phyloP scores from a whole-genome alignment of 2,888 invertebrate genomes.

The Pandemis cinnamomeana region DNA sequence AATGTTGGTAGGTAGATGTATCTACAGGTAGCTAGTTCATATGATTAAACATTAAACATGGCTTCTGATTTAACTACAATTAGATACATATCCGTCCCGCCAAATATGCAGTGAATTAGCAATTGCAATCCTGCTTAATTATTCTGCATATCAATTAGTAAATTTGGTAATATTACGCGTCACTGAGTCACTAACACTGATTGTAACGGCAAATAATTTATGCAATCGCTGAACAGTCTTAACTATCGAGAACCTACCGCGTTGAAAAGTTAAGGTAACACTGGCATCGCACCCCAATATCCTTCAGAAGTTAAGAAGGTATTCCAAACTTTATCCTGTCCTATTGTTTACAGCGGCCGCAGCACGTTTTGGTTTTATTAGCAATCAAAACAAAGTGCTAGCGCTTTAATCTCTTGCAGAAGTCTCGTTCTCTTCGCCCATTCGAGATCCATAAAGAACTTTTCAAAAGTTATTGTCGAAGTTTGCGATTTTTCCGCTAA shows the following conservation, averaged over 20 bases:
- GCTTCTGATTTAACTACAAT: not conserved
- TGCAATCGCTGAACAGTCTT: not conserved
- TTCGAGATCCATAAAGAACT: not conserved
- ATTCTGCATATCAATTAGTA: constrained; percentile 15
- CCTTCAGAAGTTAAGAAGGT: not conserved
- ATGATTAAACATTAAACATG: not conserved
- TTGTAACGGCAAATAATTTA: not conserved
- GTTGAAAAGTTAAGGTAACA: not conserved
- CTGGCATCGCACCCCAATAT: not conserved
- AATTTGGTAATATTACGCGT: not conserved
- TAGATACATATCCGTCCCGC: not conserved
- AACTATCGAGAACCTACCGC: not conserved
- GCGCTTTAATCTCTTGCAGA: constrained; percentile 8
- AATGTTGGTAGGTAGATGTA: not conserved
- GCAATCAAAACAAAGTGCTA: constrained; percentile 11
- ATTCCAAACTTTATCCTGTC: constrained; percentile 1
- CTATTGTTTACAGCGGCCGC: constrained; percentile 7
- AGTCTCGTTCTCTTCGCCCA: constrained; percentile 7
- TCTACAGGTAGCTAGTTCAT: not conserved
- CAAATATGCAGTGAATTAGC: not conserved
- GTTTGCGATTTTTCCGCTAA: not conserved
- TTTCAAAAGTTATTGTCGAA: constrained; percentile 15
- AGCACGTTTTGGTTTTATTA: not conserved
- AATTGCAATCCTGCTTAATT: constrained; percentile 18
- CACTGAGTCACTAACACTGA: not conserved